These are phyloP conservation scores for Pimephales promelas DNA, from an alignment of 2,113 vertebrate species.

Conservation along the genomic window DNA sequence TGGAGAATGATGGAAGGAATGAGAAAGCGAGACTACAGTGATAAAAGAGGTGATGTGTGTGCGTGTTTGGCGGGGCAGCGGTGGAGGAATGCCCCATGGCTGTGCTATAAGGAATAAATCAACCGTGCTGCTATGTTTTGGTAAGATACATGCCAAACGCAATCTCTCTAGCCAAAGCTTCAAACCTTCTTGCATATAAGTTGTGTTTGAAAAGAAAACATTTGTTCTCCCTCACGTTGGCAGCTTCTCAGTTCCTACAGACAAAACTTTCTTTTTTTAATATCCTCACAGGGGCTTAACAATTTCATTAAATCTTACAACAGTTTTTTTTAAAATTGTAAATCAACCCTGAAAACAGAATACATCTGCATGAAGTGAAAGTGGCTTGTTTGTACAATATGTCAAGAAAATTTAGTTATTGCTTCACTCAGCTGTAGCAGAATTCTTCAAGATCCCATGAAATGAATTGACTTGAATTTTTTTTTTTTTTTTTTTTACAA, in stretches of 20 bases:
- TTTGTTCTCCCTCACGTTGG: conserved; percentile 40
- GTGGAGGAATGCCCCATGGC: conserved; percentile 44
- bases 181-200: conserved; percentile 29
- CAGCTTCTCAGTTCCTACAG: conserved; percentile 20
- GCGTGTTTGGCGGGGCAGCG: conserved; percentile 45
- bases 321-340: neutral
- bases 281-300: conserved; percentile 19
- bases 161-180: conserved; percentile 33
- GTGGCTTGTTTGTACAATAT: conserved; percentile 22
- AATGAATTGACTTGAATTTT: neutral
- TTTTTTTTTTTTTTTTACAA: neutral
- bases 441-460: neutral
- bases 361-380: conserved; percentile 18
- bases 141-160: conserved; percentile 53
- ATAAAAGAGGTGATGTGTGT: conserved; percentile 26
- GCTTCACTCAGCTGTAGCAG: conserved; percentile 10
- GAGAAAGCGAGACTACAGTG: conserved; percentile 12
- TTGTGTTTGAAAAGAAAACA: conserved; percentile 55
- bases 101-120: conserved; percentile 43
- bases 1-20: conserved; percentile 20
- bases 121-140: conserved; percentile 50
- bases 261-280: conserved; percentile 21
- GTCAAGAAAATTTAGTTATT: neutral
- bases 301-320: conserved; percentile 21
- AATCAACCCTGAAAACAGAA: conserved; percentile 8